Percentiles rank a stretch among this genome's conserved stretches.
These are phyloP conservation scores for Yponomeuta sedellus DNA, from an alignment of 2,888 invertebrate genomes.

Conservation along the genomic window DNA sequence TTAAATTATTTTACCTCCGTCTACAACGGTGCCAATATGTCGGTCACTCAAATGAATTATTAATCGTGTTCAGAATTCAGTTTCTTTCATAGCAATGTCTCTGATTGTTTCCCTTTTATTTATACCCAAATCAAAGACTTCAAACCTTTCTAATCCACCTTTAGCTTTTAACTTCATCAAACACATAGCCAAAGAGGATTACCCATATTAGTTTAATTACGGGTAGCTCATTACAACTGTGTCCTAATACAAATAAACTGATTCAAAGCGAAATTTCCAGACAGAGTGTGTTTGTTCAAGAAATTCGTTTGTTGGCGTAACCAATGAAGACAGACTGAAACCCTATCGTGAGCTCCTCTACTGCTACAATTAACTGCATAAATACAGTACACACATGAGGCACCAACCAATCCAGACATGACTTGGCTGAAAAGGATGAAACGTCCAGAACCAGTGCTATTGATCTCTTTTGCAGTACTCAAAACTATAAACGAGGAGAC, in stretches of 20 bases:
- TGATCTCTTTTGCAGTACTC: neutral
- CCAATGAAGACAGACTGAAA: slow-evolving; percentile 45
- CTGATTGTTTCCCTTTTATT: too few relatives aligned
- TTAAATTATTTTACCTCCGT: too few relatives aligned
- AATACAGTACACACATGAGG: neutral
- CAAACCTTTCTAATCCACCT: too few relatives aligned
- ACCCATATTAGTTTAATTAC: neutral
- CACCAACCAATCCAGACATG: slow-evolving; percentile 6
- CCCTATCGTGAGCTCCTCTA: slow-evolving; percentile 7
- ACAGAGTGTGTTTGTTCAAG: slow-evolving; percentile 42
- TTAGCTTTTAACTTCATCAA: too few relatives aligned
- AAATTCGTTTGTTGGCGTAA: slow-evolving; percentile 57
- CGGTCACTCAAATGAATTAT: too few relatives aligned
- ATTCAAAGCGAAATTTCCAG: slow-evolving; percentile 53
- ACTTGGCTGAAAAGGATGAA: neutral
- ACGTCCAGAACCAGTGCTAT: neutral
- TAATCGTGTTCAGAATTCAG: too few relatives aligned
- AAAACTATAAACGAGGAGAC: neutral
- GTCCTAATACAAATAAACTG: slow-evolving; percentile 42
- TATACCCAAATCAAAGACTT: too few relatives aligned
- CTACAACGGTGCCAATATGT: too few relatives aligned
- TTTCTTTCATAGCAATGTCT: too few relatives aligned
- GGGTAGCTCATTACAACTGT: neutral
- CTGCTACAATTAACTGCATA: neutral
- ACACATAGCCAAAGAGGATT: too few relatives aligned